Conservation (phyloP, 1,140 invertebrate genomes). For the Drosophila miranda region DNA sequence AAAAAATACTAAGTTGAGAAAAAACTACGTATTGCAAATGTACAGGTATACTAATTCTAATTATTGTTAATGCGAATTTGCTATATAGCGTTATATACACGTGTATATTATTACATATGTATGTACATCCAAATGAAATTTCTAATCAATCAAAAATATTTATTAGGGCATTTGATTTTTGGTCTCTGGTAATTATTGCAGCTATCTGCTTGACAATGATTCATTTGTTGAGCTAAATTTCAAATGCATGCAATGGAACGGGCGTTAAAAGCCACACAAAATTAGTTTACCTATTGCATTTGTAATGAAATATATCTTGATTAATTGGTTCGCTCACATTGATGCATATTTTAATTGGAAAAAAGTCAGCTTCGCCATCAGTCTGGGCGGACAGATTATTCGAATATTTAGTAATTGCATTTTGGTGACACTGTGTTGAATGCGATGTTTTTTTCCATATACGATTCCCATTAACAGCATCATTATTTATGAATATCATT, state of each 20-base stretch:
- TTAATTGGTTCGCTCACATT: conserved; percentile 29
- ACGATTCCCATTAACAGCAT: conserved; percentile 44
- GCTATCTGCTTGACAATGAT: conserved; percentile 54
- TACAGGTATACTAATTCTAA: too few relatives aligned
- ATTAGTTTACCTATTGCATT: conserved; percentile 37
- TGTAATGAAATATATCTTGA: conserved; percentile 31
- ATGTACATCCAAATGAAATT: too few relatives aligned
- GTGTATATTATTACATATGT: too few relatives aligned
- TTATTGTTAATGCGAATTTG: too few relatives aligned
- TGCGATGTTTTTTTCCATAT: conserved; percentile 39
- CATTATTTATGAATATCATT: conserved; percentile 20
- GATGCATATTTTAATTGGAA: conserved; percentile 3
- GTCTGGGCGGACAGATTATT: conserved; percentile 17
- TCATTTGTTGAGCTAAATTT: conserved; percentile 51
- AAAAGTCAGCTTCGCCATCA: conserved; percentile 1
- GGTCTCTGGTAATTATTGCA: conserved; percentile 46
- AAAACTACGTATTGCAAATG: not conserved
- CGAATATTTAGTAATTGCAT: conserved; percentile 68
- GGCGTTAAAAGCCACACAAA: conserved; percentile 27
- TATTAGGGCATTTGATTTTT: conserved; percentile 14
- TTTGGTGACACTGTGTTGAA: conserved; percentile 60
- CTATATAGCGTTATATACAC: too few relatives aligned
- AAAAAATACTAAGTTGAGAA: too few relatives aligned
- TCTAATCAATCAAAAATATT: not conserved
- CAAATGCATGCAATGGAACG: conserved; percentile 39